Conservation (phyloP, 2,797 vertebrate genomes). For the Amazonetta brasiliensis region DNA sequence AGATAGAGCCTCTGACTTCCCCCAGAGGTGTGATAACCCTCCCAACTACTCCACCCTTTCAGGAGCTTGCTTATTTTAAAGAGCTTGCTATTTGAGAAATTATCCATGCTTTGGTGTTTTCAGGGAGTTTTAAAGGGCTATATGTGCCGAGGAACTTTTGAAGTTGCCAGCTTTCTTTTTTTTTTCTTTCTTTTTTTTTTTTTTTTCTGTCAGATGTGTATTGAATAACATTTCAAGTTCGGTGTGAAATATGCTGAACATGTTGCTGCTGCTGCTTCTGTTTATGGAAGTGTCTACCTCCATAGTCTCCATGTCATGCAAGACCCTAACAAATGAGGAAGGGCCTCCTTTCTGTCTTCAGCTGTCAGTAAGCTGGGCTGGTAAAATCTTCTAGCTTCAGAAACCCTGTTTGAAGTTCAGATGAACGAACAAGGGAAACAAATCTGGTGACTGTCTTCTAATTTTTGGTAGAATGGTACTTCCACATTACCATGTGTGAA, state of each 20-base stretch:
- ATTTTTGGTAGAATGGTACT: constrained; percentile 20
- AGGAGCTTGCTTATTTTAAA: constrained; percentile 22
- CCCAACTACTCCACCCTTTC: not conserved
- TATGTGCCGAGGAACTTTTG: not conserved
- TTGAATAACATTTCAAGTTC: not conserved
- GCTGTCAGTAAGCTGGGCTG: not conserved
- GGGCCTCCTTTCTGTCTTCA: not conserved
- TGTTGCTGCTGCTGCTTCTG: not conserved
- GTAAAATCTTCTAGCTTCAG: not conserved
- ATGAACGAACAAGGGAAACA: not conserved
- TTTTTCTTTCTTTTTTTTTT: not conserved
- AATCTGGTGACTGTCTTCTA: not conserved
- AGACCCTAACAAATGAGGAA: not conserved
- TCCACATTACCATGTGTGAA: not conserved
- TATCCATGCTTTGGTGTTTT: not conserved
- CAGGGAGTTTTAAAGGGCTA: not conserved
- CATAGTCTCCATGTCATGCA: accelerated
- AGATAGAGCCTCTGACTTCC: constrained; percentile 55
- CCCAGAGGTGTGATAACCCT: constrained; percentile 49
- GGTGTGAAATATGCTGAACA: not conserved
- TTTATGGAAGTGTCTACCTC: not conserved
- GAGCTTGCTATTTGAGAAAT: not conserved
- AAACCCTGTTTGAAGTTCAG: constrained; percentile 18
- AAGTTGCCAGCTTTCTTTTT: not conserved
- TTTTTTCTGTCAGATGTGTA: not conserved